Conservation (phyloP, 2,797 vertebrate species). For the Champsocephalus esox region DNA sequence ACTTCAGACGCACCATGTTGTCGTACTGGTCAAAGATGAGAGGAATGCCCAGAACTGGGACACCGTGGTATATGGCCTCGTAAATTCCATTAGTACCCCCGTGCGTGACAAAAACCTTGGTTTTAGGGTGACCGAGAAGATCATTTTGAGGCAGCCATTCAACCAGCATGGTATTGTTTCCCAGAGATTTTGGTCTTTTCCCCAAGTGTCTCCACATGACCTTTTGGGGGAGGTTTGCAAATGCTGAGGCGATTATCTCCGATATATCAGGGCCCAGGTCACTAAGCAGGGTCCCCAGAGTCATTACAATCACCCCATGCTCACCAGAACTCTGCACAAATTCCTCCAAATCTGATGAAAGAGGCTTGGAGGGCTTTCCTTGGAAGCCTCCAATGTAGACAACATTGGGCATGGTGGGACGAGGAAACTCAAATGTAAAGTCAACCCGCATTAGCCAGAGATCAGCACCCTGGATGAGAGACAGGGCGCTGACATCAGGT, state of each 20-base stretch:
- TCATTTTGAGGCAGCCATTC: conserved; percentile 81
- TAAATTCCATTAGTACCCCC: conserved; percentile 79
- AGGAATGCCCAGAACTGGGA: conserved; percentile 73
- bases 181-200: conserved; percentile 43
- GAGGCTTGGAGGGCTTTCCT: conserved; percentile 60
- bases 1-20: conserved; percentile 69
- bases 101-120: conserved; percentile 72
- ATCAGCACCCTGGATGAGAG: conserved; percentile 67
- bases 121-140: conserved; percentile 77
- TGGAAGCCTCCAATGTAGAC: conserved; percentile 82
- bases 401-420: conserved; percentile 81
- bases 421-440: conserved; percentile 78
- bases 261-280: conserved; percentile 59
- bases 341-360: conserved; percentile 70
- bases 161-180: conserved; percentile 77
- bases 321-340: conserved; percentile 75
- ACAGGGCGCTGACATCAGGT: conserved; percentile 42
- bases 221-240: conserved; percentile 75
- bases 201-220: conserved; percentile 75
- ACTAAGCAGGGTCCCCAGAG: conserved; percentile 69
- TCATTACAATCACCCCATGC: conserved; percentile 78
- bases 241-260: conserved; percentile 62
- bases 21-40: conserved; percentile 75
- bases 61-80: conserved; percentile 72
- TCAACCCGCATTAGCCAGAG: conserved; percentile 78